Evolutionary conservation across 2,797 vertebrate genomes (phyloP).

Genomic region (Tiaroga cobitis): DNA sequence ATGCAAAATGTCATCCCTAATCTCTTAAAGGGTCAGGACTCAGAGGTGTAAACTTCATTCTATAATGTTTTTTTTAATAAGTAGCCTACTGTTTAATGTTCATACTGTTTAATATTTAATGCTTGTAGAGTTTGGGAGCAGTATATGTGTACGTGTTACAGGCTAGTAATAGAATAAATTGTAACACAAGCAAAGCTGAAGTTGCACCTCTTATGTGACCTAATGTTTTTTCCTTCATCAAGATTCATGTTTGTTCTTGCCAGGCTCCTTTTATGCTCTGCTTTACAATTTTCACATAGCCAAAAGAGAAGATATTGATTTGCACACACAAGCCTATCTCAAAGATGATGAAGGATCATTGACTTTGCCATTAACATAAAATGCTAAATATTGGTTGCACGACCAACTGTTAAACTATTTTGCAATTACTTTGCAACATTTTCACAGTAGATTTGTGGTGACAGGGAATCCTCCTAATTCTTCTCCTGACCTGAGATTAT

Average conservation of each 20-base stretch:
- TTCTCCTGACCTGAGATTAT: neutral
- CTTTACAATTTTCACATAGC: neutral
- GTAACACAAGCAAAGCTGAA: neutral
- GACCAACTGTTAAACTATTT: neutral
- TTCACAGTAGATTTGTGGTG: neutral
- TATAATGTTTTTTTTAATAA: neutral
- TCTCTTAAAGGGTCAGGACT: neutral
- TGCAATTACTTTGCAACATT: neutral
- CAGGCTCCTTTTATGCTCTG: conserved; percentile 13
- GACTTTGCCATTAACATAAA: neutral
- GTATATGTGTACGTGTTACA: neutral
- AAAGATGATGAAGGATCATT: neutral
- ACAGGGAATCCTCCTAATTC: neutral
- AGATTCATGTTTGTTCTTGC: conserved; percentile 2
- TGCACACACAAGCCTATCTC: neutral
- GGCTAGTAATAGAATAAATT: neutral
- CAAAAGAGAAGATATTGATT: neutral
- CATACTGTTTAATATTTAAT: neutral
- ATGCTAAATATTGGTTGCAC: neutral
- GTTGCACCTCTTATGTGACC: neutral
- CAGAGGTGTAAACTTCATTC: neutral
- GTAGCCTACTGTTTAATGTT: neutral
- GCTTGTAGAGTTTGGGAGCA: neutral
- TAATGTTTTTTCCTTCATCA: neutral
- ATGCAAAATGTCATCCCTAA: neutral